Percentiles rank a stretch among this genome's conserved stretches.
Conservation (phyloP, 2,888 invertebrate species). For the Hetaerina titia region DNA sequence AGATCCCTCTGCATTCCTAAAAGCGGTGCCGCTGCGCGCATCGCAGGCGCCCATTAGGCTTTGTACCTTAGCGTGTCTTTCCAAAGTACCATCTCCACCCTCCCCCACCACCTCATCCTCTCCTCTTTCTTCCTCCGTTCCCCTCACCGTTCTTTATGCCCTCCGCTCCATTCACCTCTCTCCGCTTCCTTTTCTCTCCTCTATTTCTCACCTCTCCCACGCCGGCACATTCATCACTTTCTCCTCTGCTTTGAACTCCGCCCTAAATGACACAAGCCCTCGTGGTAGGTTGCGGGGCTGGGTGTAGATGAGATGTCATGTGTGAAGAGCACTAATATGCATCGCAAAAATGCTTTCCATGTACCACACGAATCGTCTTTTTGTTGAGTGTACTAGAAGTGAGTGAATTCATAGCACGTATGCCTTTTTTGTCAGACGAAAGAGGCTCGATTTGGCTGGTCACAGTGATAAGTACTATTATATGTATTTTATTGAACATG, state of each 20-base stretch:
- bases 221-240: conserved; percentile 25
- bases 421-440: too few relatives aligned
- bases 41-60: conserved; percentile 53
- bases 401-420: too few relatives aligned
- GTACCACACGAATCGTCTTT: too few relatives aligned
- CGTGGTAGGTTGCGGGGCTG: too few relatives aligned
- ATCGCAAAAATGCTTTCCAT: too few relatives aligned
- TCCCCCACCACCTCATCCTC: not conserved
- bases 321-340: too few relatives aligned
- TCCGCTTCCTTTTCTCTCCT: not conserved
- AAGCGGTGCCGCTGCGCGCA: not conserved
- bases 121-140: not conserved
- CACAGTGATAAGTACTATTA: too few relatives aligned
- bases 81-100: not conserved
- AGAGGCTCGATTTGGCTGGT: too few relatives aligned
- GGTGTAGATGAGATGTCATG: too few relatives aligned
- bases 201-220: conserved; percentile 2
- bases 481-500: too few relatives aligned
- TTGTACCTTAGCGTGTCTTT: conserved; percentile 31
- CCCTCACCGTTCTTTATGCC: not conserved
- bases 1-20: conserved; percentile 67
- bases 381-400: too few relatives aligned
- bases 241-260: not conserved
- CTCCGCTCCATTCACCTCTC: not conserved
- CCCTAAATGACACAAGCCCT: not conserved